Percentiles rank a stretch among this genome's conserved stretches.
Conservation (phyloP, 2,797 vertebrate genomes). For the Erethizon dorsatum region DNA sequence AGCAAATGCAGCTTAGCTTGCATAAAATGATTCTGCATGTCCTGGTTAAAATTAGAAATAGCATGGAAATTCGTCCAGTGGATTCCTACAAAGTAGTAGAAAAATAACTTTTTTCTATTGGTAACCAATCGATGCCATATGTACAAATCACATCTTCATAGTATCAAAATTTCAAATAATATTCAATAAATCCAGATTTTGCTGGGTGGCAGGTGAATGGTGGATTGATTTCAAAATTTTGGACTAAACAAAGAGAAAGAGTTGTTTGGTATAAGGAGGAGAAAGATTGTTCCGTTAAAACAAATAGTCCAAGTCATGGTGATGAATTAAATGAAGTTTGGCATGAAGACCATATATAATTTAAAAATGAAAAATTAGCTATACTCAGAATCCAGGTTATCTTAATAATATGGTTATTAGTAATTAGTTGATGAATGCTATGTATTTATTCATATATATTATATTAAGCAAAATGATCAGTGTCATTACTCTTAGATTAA, state of each 20-base stretch:
- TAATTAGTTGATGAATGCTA: background rate
- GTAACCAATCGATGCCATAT: background rate
- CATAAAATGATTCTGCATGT: slow-evolving; percentile 53
- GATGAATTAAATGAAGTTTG: background rate
- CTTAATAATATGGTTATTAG: slow-evolving; percentile 29
- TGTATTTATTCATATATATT: slow-evolving; percentile 6
- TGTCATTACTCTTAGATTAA: slow-evolving; percentile 14
- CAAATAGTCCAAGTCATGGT: background rate
- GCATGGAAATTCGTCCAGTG: background rate
- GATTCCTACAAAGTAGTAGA: background rate
- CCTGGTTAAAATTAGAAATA: slow-evolving; percentile 43
- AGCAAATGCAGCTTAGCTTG: slow-evolving; percentile 48
- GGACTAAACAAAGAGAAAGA: background rate
- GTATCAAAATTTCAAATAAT: slow-evolving; percentile 22
- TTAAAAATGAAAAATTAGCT: background rate
- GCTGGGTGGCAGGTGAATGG: background rate
- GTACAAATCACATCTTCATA: background rate
- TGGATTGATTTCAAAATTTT: background rate
- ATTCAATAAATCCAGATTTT: background rate
- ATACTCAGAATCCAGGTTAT: background rate
- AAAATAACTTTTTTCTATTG: background rate
- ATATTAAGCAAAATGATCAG: background rate
- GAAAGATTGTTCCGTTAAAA: background rate
- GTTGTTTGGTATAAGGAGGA: background rate
- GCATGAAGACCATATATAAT: background rate